Evolutionary conservation across 1,140 invertebrate species (phyloP), one percentile per base, ranked within the genome.

Genomic region (Bombus waltoni): DNA sequence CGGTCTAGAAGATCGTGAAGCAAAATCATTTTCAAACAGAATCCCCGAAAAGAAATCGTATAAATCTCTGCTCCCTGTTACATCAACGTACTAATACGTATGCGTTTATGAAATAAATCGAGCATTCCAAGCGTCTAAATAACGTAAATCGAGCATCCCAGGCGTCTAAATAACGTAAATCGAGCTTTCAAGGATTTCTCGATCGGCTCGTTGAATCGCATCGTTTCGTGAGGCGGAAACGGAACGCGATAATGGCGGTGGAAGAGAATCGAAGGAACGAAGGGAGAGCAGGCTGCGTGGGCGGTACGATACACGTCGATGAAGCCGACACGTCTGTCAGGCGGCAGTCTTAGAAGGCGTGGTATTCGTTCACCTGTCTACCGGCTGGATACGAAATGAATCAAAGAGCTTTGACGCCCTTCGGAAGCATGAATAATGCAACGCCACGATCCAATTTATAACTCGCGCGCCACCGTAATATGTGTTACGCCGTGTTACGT

Each of bases 361-460:
- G 74, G 47, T 83, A 59, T 65, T 75, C 82, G 85, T 85, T 79
- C 75, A 89, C 87, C 89, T 90, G 88, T 89, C 89, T 91, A 83
- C 85, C 90, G 83, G 83, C 74, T 90, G 89, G 92, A 92, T 93
- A 92, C 91, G 91, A 93, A 94, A 93, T 92, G 93, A 93, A 93
- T 92, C 92, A 93, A 94, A 92, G 91, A 92, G 91, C 92, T 92
- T 92, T 92, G 91, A 93, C 91, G 91, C 92, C 90, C 92, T 93
- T 92, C 90, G 90, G 47, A 89, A 92, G 88, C 93, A 94, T 94
- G 93, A 94, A 94, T 93, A 94, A 94, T 94, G 93, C 92, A 94
- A 89, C 86, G 88, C 81, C 82, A 91, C 89, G 89, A 92, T 93
- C 92, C 92, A 92, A 94, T 92, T 92, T 94, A 92, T 94, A 93